Evolutionary conservation across 1,140 invertebrate genomes (phyloP), one percentile per base, ranked within the genome.

Genomic region (Zaprionus africanus): DNA sequence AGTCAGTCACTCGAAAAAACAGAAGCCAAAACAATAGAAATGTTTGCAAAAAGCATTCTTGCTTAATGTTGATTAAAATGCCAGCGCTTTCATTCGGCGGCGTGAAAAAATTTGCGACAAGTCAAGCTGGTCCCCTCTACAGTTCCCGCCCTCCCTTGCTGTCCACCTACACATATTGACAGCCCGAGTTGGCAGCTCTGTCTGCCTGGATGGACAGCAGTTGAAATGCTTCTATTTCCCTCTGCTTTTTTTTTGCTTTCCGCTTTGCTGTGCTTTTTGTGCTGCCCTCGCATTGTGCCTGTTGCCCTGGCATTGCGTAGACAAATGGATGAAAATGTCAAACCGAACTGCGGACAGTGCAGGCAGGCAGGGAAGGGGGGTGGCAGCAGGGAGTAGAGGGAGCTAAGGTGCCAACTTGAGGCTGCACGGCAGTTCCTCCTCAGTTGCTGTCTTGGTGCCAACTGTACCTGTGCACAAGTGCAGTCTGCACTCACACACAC

Each of bases 61-160:
- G 85, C 85, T 90, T 90, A 90, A 90, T 90, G 85, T 90, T 90
- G 85, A 90, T 90, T 90, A 90, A 90, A 90, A 90, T 90, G 85
- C 85, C 85, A 90, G 73, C 68, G 69, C 76, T 87, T 84, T 84
- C 77, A 77, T 73, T 70, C 80, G 53, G 66, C 49, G 82, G 82
- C 85, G 84, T 90, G 85, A 88, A 88, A 79, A 90, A 83, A 87
- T 90, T 66, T 70, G 49, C 62, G 76, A 69, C 84, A 87, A 87
- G 73, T 66, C 80, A 87, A 87, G 62, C 74, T 87, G 62, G 31
- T 59, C 82, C 38, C 41, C 57, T 24, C 17, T 17, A 49, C 15
- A n/a, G 1, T 11, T 28, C 6, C 24, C 53, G 5, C 53, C 53
- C 38, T 28, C 17, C 17, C 19, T 49, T 22, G 46, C 22, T 13